phyloP scores from a whole-genome alignment of 2,797 vertebrate species.

The Lithobates sylvaticus region DNA sequence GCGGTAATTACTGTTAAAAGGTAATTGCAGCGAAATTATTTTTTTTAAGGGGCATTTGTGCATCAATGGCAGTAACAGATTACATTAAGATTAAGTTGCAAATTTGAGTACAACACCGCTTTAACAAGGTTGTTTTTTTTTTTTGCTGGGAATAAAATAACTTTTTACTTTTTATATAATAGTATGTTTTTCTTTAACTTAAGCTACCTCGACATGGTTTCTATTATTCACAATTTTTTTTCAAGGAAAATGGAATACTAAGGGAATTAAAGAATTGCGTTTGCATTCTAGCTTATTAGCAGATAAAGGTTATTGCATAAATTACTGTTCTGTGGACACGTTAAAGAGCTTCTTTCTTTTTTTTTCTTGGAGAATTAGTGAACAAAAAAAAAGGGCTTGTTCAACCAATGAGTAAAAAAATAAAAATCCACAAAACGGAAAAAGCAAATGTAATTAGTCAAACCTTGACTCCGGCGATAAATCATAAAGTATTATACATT shows the following conservation, averaged over 20 bases:
- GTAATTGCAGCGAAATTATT: too few relatives aligned
- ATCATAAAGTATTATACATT: slow-evolving; percentile 27
- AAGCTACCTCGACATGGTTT: neutral
- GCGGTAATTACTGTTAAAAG: too few relatives aligned
- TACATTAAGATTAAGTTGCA: too few relatives aligned
- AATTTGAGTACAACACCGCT: too few relatives aligned
- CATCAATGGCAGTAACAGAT: too few relatives aligned
- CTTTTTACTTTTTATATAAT: too few relatives aligned
- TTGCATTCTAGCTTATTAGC: slow-evolving; percentile 41
- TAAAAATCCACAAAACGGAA: neutral
- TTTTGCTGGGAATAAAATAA: too few relatives aligned
- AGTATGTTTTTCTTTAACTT: too few relatives aligned
- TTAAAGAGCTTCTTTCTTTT: neutral
- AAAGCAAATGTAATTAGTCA: slow-evolving; percentile 54
- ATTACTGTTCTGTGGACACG: slow-evolving; percentile 29
- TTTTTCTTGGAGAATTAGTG: neutral
- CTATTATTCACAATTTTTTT: neutral
- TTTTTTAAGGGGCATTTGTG: too few relatives aligned
- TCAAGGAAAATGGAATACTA: slow-evolving; percentile 14
- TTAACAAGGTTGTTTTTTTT: too few relatives aligned
- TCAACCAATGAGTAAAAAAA: slow-evolving; percentile 32
- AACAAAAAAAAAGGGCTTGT: slow-evolving; percentile 5
- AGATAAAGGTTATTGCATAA: slow-evolving; percentile 51
- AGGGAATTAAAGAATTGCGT: slow-evolving; percentile 26
- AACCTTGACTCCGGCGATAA: slow-evolving; percentile 25